Evolutionary conservation across 1,140 invertebrate genomes (phyloP).

Genomic region (Penaeus japonicus): DNA sequence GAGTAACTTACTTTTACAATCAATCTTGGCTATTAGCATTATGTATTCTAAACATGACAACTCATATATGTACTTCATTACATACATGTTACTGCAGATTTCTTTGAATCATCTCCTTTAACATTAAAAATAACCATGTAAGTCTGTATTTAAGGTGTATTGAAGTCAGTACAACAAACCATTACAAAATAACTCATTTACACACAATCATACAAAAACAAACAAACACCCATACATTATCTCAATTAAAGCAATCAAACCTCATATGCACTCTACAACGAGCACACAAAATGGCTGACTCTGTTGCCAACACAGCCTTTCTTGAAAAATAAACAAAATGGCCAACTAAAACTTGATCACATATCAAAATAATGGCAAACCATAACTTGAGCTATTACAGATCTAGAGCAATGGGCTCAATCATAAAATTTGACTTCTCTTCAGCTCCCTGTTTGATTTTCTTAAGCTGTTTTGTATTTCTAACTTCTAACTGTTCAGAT

Average conservation of each 20-base stretch:
- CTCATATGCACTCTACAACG: slow-evolving; percentile 49
- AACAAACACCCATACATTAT: slow-evolving; percentile 21
- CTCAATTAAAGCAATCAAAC: neutral
- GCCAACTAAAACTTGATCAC: slow-evolving; percentile 48
- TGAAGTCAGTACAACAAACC: neutral
- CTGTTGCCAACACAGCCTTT: slow-evolving; percentile 52
- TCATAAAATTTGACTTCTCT: slow-evolving; percentile 17
- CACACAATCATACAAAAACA: neutral
- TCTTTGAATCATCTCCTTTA: neutral
- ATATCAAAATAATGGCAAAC: slow-evolving; percentile 50
- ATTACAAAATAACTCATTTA: slow-evolving; percentile 4
- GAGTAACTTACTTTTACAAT: no score
- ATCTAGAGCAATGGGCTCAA: slow-evolving; percentile 37
- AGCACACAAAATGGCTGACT: slow-evolving; percentile 50
- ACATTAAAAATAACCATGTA: neutral
- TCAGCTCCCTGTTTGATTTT: neutral
- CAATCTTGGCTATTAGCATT: no score
- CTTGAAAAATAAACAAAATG: slow-evolving; percentile 44
- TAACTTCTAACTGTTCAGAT: no score
- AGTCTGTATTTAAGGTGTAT: neutral
- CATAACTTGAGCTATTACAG: slow-evolving; percentile 48
- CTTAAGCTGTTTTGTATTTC: neutral
- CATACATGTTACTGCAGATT: neutral
- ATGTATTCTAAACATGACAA: no score
- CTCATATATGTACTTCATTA: no score